These are phyloP conservation scores for Centropristis striata DNA, from an alignment of 2,113 vertebrate genomes.

Conservation along the genomic window DNA sequence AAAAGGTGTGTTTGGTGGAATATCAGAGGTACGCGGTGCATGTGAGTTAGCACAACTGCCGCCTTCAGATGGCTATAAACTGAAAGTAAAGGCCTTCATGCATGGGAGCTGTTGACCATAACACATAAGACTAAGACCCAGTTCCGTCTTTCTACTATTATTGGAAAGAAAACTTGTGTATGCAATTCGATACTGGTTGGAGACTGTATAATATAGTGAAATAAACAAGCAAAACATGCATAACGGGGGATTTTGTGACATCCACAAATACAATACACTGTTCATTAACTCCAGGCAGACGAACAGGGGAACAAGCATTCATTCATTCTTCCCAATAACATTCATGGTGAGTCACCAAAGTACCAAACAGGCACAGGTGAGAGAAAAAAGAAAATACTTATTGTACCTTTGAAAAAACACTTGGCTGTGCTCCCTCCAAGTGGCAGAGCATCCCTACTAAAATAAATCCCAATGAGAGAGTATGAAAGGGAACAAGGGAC, in stretches of 20 bases:
- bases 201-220: no score
- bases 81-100: background rate
- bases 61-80: background rate
- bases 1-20: background rate
- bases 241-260: no score
- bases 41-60: background rate
- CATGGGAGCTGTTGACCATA: background rate
- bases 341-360: background rate
- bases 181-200: background rate
- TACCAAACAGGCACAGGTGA: background rate
- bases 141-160: background rate
- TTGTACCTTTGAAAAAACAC: background rate
- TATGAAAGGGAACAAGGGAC: no score
- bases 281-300: background rate
- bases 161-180: background rate
- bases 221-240: no score
- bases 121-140: background rate
- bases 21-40: background rate
- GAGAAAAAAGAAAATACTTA: background rate
- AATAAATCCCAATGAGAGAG: background rate
- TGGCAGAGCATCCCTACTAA: background rate
- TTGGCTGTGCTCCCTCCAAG: background rate
- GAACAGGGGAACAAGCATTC: background rate
- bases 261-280: no score
- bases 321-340: background rate